Base-by-base conservation (phyloP, 2,113 vertebrate species). In the Entosphenus tridentatus region DNA sequence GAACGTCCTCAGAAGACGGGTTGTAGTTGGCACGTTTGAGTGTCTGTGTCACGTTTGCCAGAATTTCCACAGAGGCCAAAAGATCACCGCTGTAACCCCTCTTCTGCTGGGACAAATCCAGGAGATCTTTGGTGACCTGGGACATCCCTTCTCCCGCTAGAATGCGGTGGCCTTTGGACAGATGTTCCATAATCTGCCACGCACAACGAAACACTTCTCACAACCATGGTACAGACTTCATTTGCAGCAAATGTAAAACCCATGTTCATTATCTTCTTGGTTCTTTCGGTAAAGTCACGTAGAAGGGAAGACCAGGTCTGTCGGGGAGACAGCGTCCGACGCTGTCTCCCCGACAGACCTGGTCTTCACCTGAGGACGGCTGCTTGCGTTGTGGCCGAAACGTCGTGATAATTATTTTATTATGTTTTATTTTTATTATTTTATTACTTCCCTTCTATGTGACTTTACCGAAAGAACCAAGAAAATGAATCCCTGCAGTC, bases 51-150 rank as follows among this genome's bases (percentile, higher is more conserved):
- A 98, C 92, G 56, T 98, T 98, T 79, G 87, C 85, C 71, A 98
- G 88, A 76, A 98, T 97, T 80, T 98, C 92, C 79, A 98, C 91
- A 1, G 92, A 98, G 71, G 88, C 83, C 54, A 98, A 80, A 74
- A 98, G 86, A 77, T 98, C 92, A 0, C 93, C 93, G 12, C 90
- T 89, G 59, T 98, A 98, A 77, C 96, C 95, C 75, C 89, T 92
- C 77, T 84, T 89, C 76, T 89, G 88, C 82, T 96, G 93, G 7
- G 91, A 95, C 80, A 97, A 86, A 78, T 97, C 90, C 77, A 97
- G 73, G 10, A 98, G 80, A 14, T 85, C 93, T 80, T 96, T 98
- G 8, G 93, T 97, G 73, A 97, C 93, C 76, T 91, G 87, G 76
- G 91, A 96, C 93, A 97, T 98, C 56, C 92, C 92, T 73, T 96